phyloP scores from a whole-genome alignment of 2,113 vertebrate species.

The Orientallactaga bullata region DNA sequence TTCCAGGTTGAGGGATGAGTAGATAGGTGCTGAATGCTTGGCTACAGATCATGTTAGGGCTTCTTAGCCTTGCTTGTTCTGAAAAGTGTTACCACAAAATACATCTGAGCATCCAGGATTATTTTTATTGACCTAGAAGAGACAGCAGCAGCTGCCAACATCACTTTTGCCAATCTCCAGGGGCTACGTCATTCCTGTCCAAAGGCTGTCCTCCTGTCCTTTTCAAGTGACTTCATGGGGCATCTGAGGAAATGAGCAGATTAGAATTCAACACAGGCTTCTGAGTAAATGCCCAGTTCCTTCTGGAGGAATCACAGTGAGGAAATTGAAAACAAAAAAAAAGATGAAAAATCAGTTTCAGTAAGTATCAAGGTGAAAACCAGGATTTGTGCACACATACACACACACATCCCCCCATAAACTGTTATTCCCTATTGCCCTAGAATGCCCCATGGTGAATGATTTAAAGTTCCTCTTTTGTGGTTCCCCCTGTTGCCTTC shows the following conservation, averaged over 20 bases:
- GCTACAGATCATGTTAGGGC: background rate
- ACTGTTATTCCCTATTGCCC: background rate
- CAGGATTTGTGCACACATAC: background rate
- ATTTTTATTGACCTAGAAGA: background rate
- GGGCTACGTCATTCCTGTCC: background rate
- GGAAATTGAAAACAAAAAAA: conserved; percentile 61
- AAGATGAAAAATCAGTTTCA: conserved; percentile 46
- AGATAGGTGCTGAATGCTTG: background rate
- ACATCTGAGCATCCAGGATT: background rate
- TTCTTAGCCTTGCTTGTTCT: background rate
- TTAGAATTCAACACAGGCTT: conserved; percentile 54
- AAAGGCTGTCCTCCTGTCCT: background rate
- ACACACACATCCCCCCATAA: background rate
- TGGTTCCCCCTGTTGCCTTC: conserved; percentile 30
- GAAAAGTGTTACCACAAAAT: background rate
- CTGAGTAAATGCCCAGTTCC: conserved; percentile 32
- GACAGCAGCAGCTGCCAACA: background rate
- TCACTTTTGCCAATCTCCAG: background rate
- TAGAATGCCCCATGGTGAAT: background rate
- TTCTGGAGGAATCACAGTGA: conserved; percentile 18
- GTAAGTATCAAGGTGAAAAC: conserved; percentile 33
- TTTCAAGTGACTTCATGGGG: background rate
- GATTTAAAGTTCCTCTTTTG: conserved; percentile 38
- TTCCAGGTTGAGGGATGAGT: background rate
- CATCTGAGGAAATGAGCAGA: background rate